A percentile compares a stretch with the other conserved stretches of the same genome.
Evolutionary conservation across 1,140 invertebrate species (phyloP).

Genomic region (Temnothorax curvispinosus): DNA sequence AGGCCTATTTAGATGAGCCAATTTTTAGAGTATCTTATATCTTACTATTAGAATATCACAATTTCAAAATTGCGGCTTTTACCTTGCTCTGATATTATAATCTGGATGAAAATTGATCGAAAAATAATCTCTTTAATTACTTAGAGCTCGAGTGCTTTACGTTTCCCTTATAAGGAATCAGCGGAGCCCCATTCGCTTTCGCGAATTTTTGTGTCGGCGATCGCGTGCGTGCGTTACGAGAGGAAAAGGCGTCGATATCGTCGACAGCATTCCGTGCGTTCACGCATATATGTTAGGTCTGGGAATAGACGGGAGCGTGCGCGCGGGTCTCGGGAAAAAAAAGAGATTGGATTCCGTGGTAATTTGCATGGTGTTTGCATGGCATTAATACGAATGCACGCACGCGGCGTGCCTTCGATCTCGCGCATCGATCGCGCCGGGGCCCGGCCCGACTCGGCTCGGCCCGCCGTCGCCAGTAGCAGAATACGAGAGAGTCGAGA

Average conservation of each 20-base stretch:
- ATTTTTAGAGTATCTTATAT: neutral
- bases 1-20: neutral
- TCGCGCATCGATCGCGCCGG: neutral
- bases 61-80: neutral
- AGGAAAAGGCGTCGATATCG: neutral
- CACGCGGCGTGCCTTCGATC: constrained; percentile 43
- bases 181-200: neutral
- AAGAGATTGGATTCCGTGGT: constrained; percentile 42
- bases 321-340: neutral
- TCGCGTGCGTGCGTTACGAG: constrained; percentile 22
- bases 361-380: constrained; percentile 59
- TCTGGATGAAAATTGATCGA: neutral
- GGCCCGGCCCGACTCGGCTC: neutral
- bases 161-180: neutral
- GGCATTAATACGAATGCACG: constrained; percentile 47
- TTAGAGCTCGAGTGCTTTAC: neutral
- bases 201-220: constrained; percentile 13
- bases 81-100: neutral
- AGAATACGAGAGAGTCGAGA: neutral
- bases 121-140: neutral
- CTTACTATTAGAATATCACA: neutral
- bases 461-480: neutral
- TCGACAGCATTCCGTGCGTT: constrained; percentile 28
- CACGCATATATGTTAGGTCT: constrained; percentile 1
- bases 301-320: constrained; percentile 26